Evolutionary conservation across 2,113 vertebrate genomes (phyloP), one percentile per base, ranked within the genome.

Genomic region (Oncorhynchus gorbuscha): DNA sequence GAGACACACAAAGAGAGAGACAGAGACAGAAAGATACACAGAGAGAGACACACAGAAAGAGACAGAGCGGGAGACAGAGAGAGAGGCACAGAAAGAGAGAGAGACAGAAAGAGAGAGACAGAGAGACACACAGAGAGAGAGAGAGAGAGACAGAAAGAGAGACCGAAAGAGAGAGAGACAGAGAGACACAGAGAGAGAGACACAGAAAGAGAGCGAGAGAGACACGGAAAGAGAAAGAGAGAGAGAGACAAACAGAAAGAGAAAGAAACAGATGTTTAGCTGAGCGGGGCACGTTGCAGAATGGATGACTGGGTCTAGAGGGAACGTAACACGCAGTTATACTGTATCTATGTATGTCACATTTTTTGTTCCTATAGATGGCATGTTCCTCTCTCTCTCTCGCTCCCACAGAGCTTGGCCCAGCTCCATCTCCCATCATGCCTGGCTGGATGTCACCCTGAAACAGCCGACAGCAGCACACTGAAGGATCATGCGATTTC

Each of bases 241-340:
- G 5, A 6, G 32, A 0, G 32, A 35, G 1, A 39, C 35, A 39
- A 7, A 39, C 0, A 39, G 35, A 39, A 7, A 39, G 32, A 35
- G 32, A 59, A 73, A 71, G 71, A 78, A 69, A 64, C 45, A 75
- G 79, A 77, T 4, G 65, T 73, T 80, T 51, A 69, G 80, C 87
- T 85, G 74, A 77, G 35, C 39, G 77, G 32, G 61, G 48, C 73
- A 2, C 39, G 72, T 76, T 85, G 81, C 68, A 81, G 7, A 0
- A 69, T 1, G 26, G 73, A 76, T 75, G 66, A 84, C 78, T 30
- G n/a, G 74, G 26, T 48, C 32, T 49, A 51, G 48, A 74, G 68
- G 68, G 55, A 62, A 48, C 77, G 75, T 20, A 73, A 45, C 39
- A 45, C 11, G 39, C 9, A 45, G 39, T 45, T 11, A 11, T 45